Evolutionary conservation across 2,113 vertebrate genomes (phyloP).

Genomic region (Aegithalos caudatus): DNA sequence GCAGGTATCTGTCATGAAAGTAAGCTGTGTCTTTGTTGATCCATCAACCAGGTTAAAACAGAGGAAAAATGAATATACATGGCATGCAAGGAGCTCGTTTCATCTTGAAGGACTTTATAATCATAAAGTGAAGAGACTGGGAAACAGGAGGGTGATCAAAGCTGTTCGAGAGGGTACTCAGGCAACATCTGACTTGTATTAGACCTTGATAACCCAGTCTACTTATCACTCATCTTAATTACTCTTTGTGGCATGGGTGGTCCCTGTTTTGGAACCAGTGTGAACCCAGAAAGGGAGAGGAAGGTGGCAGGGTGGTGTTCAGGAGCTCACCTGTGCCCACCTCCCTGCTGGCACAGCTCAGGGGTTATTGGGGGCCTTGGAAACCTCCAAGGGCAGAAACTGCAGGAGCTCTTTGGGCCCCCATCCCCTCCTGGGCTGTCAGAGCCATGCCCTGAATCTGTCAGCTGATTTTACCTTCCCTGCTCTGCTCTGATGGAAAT

Average conservation of each 20-base stretch:
- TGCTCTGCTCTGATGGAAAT: background rate
- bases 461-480: background rate
- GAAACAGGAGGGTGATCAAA: slow-evolving; percentile 41
- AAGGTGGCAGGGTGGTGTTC: accelerated
- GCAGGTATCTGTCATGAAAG: slow-evolving; percentile 30
- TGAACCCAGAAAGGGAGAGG: background rate
- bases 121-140: background rate
- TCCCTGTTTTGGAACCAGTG: background rate
- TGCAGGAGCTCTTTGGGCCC: background rate
- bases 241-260: background rate
- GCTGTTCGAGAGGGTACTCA: background rate
- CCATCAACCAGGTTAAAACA: background rate
- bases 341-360: background rate
- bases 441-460: background rate
- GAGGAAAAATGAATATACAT: slow-evolving; percentile 32
- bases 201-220: background rate
- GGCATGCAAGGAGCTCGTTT: background rate
- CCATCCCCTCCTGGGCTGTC: background rate
- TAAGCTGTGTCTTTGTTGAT: slow-evolving; percentile 11
- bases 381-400: background rate
- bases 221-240: slow-evolving; percentile 13
- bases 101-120: slow-evolving; percentile 2
- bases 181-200: background rate
- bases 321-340: background rate
- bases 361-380: background rate